Conservation (phyloP, 2,113 vertebrate species). For the Malurus elegans region DNA sequence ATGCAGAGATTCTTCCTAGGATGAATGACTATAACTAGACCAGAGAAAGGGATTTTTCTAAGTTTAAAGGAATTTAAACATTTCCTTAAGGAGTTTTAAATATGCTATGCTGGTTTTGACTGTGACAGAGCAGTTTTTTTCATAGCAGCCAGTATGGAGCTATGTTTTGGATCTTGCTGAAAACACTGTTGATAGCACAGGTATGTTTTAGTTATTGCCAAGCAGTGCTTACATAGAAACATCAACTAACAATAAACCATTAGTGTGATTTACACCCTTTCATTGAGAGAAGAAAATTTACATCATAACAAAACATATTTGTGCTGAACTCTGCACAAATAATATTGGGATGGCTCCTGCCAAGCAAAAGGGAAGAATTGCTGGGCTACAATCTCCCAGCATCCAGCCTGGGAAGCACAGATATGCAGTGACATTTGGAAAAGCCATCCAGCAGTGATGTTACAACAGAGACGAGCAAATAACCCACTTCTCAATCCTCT, state of each 20-base stretch:
- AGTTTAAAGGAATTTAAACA: not conserved
- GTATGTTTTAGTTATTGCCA: not conserved
- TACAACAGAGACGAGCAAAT: not conserved
- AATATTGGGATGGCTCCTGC: not conserved
- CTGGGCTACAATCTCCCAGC: not conserved
- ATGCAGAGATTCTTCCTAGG: not conserved
- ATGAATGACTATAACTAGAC: not conserved
- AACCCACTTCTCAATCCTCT: slow-evolving; percentile 27
- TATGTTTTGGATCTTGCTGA: not conserved
- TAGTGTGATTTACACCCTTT: not conserved
- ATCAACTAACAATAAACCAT: not conserved
- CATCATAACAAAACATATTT: not conserved
- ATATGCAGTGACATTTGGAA: not conserved
- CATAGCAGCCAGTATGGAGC: not conserved
- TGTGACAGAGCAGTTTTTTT: not conserved
- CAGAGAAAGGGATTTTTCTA: not conserved
- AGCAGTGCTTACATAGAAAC: not conserved
- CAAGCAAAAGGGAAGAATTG: not conserved
- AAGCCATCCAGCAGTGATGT: not conserved
- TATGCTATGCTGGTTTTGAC: not conserved
- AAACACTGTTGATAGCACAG: not conserved
- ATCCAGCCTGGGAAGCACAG: not conserved
- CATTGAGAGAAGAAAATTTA: not conserved
- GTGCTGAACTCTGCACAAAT: not conserved
- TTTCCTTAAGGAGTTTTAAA: not conserved